Evolutionary conservation across 1,140 invertebrate genomes (phyloP).

Genomic region (Nymphalis io): DNA sequence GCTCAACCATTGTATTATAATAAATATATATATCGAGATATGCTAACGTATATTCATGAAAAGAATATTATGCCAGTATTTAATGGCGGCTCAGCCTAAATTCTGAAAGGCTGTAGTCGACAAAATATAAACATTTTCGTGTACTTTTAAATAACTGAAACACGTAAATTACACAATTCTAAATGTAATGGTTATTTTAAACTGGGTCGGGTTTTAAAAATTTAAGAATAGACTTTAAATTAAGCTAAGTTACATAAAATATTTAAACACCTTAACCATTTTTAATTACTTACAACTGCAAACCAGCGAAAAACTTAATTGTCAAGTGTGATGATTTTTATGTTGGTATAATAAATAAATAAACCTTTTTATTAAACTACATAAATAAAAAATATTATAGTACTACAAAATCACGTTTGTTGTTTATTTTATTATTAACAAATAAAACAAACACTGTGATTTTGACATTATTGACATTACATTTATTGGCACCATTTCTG

Average conservation of each 20-base stretch:
- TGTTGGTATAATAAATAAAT: too few species aligned
- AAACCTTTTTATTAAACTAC: too few species aligned
- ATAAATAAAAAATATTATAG: too few species aligned
- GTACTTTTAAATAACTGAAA: background rate
- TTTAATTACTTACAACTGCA: background rate
- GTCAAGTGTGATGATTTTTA: too few species aligned
- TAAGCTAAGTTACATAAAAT: background rate
- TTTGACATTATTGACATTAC: too few species aligned
- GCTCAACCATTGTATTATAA: background rate
- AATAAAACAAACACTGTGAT: too few species aligned
- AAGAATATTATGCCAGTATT: background rate
- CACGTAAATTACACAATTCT: constrained; percentile 15
- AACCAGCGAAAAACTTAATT: too few species aligned
- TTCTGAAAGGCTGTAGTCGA: constrained; percentile 41
- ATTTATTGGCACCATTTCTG: too few species aligned
- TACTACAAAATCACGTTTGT: too few species aligned
- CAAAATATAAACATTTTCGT: constrained; percentile 43
- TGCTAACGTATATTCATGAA: background rate
- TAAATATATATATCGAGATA: background rate
- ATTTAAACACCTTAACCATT: background rate
- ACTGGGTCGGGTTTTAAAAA: background rate
- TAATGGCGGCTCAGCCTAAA: constrained; percentile 36
- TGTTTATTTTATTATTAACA: too few species aligned
- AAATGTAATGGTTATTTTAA: constrained; percentile 13
- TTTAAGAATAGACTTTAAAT: background rate